These are phyloP conservation scores for Apotomis turbidana DNA, from an alignment of 2,888 invertebrate genomes.

Conservation along the genomic window DNA sequence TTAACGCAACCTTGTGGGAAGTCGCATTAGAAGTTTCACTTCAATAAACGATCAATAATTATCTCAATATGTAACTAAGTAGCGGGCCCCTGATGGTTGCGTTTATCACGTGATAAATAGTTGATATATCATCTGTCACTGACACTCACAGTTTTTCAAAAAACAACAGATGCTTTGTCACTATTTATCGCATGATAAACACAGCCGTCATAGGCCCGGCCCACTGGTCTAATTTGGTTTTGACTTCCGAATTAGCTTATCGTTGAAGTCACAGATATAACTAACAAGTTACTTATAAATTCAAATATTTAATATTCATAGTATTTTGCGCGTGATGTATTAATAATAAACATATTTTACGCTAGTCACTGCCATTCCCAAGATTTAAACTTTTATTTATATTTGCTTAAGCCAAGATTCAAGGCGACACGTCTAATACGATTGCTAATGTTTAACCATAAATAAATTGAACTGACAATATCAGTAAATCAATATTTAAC, in stretches of 20 bases:
- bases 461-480: conserved; percentile 6
- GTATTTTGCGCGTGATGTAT: conserved; percentile 16
- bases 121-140: too few relatives aligned
- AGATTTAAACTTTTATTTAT: conserved; percentile 29
- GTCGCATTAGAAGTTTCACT: too few relatives aligned
- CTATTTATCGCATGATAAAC: too few relatives aligned
- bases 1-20: too few relatives aligned
- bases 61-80: too few relatives aligned
- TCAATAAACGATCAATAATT: too few relatives aligned
- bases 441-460: conserved; percentile 31
- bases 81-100: too few relatives aligned
- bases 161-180: too few relatives aligned
- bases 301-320: conserved; percentile 18
- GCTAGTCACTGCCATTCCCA: conserved; percentile 25
- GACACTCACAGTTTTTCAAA: too few relatives aligned
- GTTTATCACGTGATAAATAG: too few relatives aligned
- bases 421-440: conserved; percentile 31
- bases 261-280: neutral
- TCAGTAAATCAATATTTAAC: neutral
- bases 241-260: neutral
- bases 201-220: too few relatives aligned
- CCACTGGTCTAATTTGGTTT: neutral
- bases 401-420: conserved; percentile 24
- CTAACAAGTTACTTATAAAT: neutral
- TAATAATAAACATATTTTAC: conserved; percentile 13